Evolutionary conservation across 1,140 invertebrate genomes (phyloP).

Genomic region (Drosophila jambulina): DNA sequence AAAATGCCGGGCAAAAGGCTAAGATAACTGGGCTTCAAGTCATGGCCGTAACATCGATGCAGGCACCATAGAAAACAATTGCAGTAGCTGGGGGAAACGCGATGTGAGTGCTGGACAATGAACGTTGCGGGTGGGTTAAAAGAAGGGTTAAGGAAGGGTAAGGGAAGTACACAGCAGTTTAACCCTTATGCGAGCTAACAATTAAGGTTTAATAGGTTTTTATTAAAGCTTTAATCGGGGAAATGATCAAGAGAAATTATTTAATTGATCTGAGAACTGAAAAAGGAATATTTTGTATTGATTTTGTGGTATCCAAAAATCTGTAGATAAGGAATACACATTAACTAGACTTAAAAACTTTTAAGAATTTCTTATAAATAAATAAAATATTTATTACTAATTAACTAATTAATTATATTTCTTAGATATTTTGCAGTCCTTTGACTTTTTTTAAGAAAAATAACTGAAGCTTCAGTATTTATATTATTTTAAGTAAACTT

Average conservation of each 20-base stretch:
- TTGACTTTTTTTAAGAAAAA: not conserved
- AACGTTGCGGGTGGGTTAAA: slow-evolving; percentile 12
- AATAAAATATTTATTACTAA: too few relatives aligned
- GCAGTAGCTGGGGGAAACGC: slow-evolving; percentile 45
- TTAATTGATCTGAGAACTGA: not conserved
- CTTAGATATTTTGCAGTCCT: too few relatives aligned
- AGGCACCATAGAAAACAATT: slow-evolving; percentile 71
- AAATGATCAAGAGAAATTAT: not conserved
- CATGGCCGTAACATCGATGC: slow-evolving; percentile 70
- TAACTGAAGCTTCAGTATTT: not conserved
- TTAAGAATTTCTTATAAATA: too few relatives aligned
- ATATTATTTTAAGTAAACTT: not conserved
- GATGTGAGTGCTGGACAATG: slow-evolving; percentile 46
- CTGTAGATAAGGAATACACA: not conserved
- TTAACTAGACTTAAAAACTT: too few relatives aligned
- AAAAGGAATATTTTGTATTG: not conserved
- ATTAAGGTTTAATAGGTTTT: not conserved
- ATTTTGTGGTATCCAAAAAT: not conserved
- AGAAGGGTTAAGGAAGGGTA: not conserved
- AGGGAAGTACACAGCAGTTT: not conserved
- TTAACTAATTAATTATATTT: too few relatives aligned
- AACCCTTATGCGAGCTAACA: not conserved
- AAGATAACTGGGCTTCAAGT: slow-evolving; percentile 63
- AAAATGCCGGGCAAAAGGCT: slow-evolving; percentile 19
- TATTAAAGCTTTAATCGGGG: not conserved